phyloP scores from a whole-genome alignment of 2,797 vertebrate genomes.

The Pogonophryne albipinna region DNA sequence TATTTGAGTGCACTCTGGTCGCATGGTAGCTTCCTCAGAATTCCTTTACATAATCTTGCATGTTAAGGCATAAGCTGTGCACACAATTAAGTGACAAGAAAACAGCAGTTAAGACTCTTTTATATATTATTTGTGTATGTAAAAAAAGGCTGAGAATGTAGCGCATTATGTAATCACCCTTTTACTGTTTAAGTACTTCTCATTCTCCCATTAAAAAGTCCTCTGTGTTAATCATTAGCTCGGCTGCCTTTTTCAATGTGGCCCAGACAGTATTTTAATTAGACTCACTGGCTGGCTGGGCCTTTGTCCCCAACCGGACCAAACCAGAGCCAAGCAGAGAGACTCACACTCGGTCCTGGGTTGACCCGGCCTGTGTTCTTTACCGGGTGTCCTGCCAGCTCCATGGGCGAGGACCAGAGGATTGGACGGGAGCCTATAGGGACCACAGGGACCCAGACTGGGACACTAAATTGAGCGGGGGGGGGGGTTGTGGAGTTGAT shows the following conservation, averaged over 20 bases:
- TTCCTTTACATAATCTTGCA: not conserved
- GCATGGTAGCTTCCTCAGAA: not conserved
- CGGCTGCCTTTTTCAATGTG: constrained; percentile 71
- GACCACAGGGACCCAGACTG: constrained; percentile 51
- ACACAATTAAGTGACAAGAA: not conserved
- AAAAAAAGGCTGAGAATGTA: not conserved
- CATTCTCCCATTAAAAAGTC: constrained; percentile 63
- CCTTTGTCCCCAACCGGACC: constrained; percentile 77
- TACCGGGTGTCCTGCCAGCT: constrained; percentile 75
- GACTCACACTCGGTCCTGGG: constrained; percentile 60
- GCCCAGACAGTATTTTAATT: constrained; percentile 82
- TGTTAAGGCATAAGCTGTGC: not conserved
- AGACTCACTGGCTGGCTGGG: constrained; percentile 73
- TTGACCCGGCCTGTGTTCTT: constrained; percentile 73
- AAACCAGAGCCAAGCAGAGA: constrained; percentile 77
- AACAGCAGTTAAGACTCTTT: not conserved
- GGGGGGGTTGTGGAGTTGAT: constrained; percentile 50
- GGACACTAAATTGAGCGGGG: constrained; percentile 43
- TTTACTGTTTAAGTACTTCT: constrained; percentile 42
- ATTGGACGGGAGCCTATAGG: constrained; percentile 50
- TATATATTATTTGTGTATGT: constrained; percentile 15
- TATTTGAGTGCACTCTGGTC: not conserved
- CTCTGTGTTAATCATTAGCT: constrained; percentile 79
- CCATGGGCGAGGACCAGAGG: constrained; percentile 62
- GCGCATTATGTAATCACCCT: constrained; percentile 21